Evolutionary conservation across 1,140 invertebrate genomes (phyloP), one percentile per base, ranked within the genome.

Genomic region (Cotesia typhae): DNA sequence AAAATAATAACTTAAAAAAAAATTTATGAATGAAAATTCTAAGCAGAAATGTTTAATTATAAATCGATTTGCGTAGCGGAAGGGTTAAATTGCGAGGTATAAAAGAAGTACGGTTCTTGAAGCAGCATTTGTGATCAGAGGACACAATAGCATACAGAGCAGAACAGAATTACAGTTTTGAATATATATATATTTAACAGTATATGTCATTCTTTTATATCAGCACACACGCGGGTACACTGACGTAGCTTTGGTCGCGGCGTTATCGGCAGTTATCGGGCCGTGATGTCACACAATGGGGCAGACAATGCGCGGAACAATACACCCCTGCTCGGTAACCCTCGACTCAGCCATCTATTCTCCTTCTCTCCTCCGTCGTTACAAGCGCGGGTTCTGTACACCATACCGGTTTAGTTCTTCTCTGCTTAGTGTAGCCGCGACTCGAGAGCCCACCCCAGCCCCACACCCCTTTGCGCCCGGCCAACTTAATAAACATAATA

Each of bases 401-500:
- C 63, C 52, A 28, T 28, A 28, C 28, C 28, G 28, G 28, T 28
- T 28, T 28, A 60, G 28, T 60, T 20, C 68, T 71, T 55, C 67
- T 73, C 28, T 38, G 52, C 38, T n/a, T 14, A 14, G 61, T 68
- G 69, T 52, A 61, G 51, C 67, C 66, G 47, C 63, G 60, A 55
- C 61, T 57, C 67, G 37, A 51, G 41, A 3, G 9, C 47, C 20
- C 68, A 41, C 63, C 63, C 69, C 41, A 65, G 35, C 41, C 47
- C 69, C 52, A 17, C 72, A 72, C 70, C 77, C 74, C 71, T 74
- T 73, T 74, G 67, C 76, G 78, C 78, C 78, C 77, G 76, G 77
- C 77, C 83, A 85, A 86, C 85, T 85, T 86, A 85, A 85, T 87
- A 87, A 87, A 87, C 84, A 84, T 87, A 86, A 87, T 86, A 86